These are phyloP conservation scores for Choreutis nemorana DNA, from an alignment of 2,888 invertebrate genomes.

Conservation along the genomic window DNA sequence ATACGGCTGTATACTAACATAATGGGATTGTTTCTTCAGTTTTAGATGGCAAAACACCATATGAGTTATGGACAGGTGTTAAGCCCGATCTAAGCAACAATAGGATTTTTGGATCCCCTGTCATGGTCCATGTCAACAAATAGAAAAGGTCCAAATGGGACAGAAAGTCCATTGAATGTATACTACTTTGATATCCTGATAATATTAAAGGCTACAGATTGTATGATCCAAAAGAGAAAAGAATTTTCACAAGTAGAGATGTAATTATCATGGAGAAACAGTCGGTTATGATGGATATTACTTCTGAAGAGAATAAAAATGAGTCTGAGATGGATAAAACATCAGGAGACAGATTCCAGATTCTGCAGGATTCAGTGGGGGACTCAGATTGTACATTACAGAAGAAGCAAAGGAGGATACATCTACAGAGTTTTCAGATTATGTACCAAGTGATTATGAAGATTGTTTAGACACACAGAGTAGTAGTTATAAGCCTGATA, in stretches of 20 bases:
- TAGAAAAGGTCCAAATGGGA: slow-evolving; percentile 5
- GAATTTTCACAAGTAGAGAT: slow-evolving; percentile 7
- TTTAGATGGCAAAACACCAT: slow-evolving; percentile 3
- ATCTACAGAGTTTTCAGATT: neutral
- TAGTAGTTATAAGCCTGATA: slow-evolving; percentile 2
- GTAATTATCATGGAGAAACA: slow-evolving; percentile 3
- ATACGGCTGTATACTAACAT: slow-evolving; percentile 4
- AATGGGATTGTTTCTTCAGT: slow-evolving; percentile 4
- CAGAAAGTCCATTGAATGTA: slow-evolving; percentile 1
- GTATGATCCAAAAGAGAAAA: slow-evolving; percentile 10
- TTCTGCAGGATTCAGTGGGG: slow-evolving; percentile 2
- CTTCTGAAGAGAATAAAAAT: neutral
- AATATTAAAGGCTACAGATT: slow-evolving; percentile 7
- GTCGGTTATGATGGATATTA: no score
- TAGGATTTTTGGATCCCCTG: slow-evolving; percentile 2
- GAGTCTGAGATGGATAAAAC: slow-evolving; percentile 2
- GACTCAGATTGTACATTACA: slow-evolving; percentile 1
- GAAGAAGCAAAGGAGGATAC: slow-evolving; percentile 2
- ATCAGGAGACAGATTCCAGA: slow-evolving; percentile 1
- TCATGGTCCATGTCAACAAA: slow-evolving; percentile 5
- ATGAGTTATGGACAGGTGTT: slow-evolving; percentile 2
- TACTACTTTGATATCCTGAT: slow-evolving; percentile 5
- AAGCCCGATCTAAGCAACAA: slow-evolving; percentile 3
- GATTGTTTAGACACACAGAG: slow-evolving; percentile 2
- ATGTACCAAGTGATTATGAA: slow-evolving; percentile 2